Base-by-base conservation (phyloP, 2,113 vertebrate species). In the Anhinga anhinga region DNA sequence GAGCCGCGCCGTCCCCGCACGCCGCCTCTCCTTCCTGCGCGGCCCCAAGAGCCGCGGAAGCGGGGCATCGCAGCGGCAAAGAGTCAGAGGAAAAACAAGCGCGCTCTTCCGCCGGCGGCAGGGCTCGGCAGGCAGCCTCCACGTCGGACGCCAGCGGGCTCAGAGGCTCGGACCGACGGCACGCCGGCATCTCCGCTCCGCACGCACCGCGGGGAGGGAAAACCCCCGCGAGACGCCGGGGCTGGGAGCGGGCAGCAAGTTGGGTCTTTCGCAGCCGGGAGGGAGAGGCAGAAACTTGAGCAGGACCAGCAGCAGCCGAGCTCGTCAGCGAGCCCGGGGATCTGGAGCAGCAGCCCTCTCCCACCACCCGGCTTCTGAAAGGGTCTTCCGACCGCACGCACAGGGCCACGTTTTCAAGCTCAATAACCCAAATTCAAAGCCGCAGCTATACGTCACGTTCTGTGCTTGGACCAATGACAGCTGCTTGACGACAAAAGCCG, bases 371-470 rank as follows among this genome's bases (percentile, higher is more conserved):
- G 59, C 44, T 13, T 15, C 11, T 2, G 3, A 1, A 47, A 8
- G 58, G 36, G 23, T 3, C 81, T 5, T 36, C 7, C 4, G 3
- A 5, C 36, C 1, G 10, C 0, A 8, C 21, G 22, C 50, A 7
- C 5, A 38, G 36, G 6, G 42, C 7, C 0, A 0, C 0, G 0
- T 13, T 15, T 36, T 13, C 5, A 3, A 20, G 18, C 1, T 1
- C 0, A 1, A 40, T 2, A 34, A 7, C 23, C 53, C 30, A 8
- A 32, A 38, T 6, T 14, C 29, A 7, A 2, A 79, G 65, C 7
- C 22, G 1, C 16, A 4, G 2, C 5, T 3, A 6, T 0, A 10
- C 0, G 7, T 6, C 50, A 3, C 1, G 1, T 1, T 36, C 50
- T 3, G 10, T 6, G 34, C 36, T 23, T 8, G 19, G 55, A 8